Percentiles rank a stretch among this genome's conserved stretches.
These are phyloP conservation scores for Notarius lentiginosus DNA, from an alignment of 2,113 vertebrate species.

Conservation along the genomic window DNA sequence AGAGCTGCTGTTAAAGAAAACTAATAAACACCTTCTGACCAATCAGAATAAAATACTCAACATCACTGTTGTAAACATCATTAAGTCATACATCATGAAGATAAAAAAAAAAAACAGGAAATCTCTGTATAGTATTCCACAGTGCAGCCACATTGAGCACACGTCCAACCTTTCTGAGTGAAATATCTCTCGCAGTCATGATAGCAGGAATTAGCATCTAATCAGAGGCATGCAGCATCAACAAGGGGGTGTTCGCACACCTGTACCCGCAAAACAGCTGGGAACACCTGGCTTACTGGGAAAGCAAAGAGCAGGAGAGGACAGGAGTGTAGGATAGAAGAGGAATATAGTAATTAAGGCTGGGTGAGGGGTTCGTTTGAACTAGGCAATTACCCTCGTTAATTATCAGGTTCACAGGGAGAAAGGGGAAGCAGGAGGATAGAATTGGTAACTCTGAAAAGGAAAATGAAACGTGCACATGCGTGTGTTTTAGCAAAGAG, in stretches of 20 bases:
- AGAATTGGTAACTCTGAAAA: conserved; percentile 1
- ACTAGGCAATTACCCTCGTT: conserved; percentile 9
- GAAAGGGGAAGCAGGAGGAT: neutral
- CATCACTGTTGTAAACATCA: neutral
- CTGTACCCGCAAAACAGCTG: conserved; percentile 34
- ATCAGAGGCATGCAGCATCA: conserved; percentile 3
- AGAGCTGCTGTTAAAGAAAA: neutral
- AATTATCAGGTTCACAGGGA: conserved; percentile 9
- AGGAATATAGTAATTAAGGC: conserved; percentile 64
- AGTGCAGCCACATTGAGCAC: neutral
- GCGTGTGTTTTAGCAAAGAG: conserved; percentile 55
- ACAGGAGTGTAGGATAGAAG: conserved; percentile 50
- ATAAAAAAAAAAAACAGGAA: neutral
- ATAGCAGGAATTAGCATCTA: conserved; percentile 10
- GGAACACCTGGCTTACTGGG: conserved; percentile 28
- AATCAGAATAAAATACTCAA: neutral
- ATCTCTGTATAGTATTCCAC: neutral
- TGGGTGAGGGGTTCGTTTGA: conserved; percentile 57
- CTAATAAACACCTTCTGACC: neutral
- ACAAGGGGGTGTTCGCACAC: conserved; percentile 7
- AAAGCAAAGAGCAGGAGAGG: neutral
- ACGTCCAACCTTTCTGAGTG: neutral
- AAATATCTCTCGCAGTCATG: neutral
- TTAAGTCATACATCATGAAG: neutral
- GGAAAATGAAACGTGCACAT: conserved; percentile 41